Evolutionary conservation across 53 echinoderm and acorn worm genomes (phyloP), one percentile per base, ranked within the genome.

Genomic region (Hippasteria phrygiana): DNA sequence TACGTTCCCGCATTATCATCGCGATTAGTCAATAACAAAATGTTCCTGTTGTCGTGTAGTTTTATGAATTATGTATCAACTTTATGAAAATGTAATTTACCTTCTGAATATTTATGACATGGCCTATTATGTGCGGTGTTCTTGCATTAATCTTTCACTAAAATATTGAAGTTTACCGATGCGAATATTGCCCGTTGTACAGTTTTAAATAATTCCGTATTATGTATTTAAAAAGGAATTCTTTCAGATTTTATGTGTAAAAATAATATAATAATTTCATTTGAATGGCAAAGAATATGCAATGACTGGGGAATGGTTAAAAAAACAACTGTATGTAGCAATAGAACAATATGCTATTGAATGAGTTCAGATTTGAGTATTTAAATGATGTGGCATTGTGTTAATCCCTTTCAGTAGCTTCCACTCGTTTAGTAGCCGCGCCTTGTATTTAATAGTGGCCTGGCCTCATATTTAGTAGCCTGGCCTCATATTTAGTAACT

Each of bases 41-140:
- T 43, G 35, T 43, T 31, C 31, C 76, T 64, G 81, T 81, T 28
- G n/a, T n/a, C n/a, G n/a, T n/a, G n/a, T n/a, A n/a, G n/a, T n/a
- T 11, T 59, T n/a, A 59, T 18, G 22, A 11, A 9, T 47, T 9
- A 9, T 29, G n/a, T n/a, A n/a, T n/a, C n/a, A n/a, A n/a, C n/a
- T n/a, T 79, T 56, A 79, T 79, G 85, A 85, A 85, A 71, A 85
- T 85, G 70, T 85, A 85, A 50, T 70, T 70, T 82, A 50, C 35
- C 83, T 83, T 83, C 83, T 83, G 66, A 83, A 83, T 83, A 83
- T 83, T 65, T 83, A 83, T 65, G 83, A 85, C 85, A 85, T 85
- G 85, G 70, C 85, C 85, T 85, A 5, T 78, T 6, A 41, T 85
- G 85, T 85, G 70, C 85, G 54, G 53, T 85, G 66, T 65, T 82